A percentile compares a stretch with the other conserved stretches of the same genome.
phyloP scores from a whole-genome alignment of 2,888 invertebrate genomes.

The Troides helena region DNA sequence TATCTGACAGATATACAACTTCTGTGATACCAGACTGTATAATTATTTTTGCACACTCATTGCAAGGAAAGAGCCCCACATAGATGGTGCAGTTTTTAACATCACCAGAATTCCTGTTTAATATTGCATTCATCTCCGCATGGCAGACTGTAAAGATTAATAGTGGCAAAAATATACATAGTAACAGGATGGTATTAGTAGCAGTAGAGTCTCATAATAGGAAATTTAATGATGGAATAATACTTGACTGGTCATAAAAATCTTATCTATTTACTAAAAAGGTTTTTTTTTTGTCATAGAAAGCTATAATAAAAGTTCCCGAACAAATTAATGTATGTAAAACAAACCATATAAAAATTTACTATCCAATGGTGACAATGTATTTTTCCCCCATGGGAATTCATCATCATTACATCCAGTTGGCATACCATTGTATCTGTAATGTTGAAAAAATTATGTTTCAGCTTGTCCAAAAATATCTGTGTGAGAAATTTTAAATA shows the following conservation, averaged over 20 bases:
- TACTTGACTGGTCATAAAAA: too few relatives aligned
- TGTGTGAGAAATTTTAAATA: neutral
- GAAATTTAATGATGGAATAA: too few relatives aligned
- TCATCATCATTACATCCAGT: constrained; percentile 91
- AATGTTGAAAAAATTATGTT: constrained; percentile 32
- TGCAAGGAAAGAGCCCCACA: constrained; percentile 96
- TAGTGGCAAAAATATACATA: neutral
- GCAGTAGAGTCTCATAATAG: too few relatives aligned
- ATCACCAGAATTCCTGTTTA: constrained; percentile 92
- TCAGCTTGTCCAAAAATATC: neutral
- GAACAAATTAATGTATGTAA: neutral
- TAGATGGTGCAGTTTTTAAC: constrained; percentile 91
- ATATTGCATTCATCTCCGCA: constrained; percentile 97
- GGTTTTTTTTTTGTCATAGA: neutral
- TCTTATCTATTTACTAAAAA: neutral
- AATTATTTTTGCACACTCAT: constrained; percentile 98
- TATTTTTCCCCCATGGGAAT: constrained; percentile 92
- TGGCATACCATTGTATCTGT: constrained; percentile 97
- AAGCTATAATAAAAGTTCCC: neutral
- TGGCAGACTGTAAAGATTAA: constrained; percentile 90
- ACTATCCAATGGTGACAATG: constrained; percentile 81
- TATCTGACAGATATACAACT: constrained; percentile 90
- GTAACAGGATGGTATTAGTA: too few relatives aligned
- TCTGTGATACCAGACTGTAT: constrained; percentile 94
- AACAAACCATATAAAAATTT: constrained; percentile 92